Evolutionary conservation across 1,140 invertebrate species (phyloP), one percentile per base, ranked within the genome.

Genomic region (Elymnias hypermnestra): DNA sequence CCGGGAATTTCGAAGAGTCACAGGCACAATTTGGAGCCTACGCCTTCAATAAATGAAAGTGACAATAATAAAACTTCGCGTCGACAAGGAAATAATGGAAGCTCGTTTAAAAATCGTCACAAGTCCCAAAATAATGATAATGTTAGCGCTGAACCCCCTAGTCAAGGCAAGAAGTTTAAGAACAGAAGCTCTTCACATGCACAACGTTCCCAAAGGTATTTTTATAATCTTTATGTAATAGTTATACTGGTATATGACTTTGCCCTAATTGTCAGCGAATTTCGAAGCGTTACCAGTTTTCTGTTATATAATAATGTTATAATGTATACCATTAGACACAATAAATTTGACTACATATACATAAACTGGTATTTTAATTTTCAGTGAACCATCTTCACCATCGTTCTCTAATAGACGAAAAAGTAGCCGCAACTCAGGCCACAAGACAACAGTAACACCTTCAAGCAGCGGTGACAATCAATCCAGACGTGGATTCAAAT

Each of bases 351-450:
- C n/a, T n/a, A n/a, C n/a, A n/a, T n/a, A n/a, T n/a, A n/a, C n/a
- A n/a, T n/a, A n/a, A 89, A 79, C 68, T 89, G 54, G 85, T 89
- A 58, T n/a, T n/a, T 90, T 89, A 85, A 88, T 90, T 82, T 89
- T 89, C 85, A 90, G 89, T 79, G 90, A 91, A 76, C 72, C 87
- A 54, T 51, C 79, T 21, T 52, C 78, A 31, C 63, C 88, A 15
- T 66, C 87, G 9, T 84, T 84, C 42, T 65, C 87, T 2, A 87
- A 81, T 52, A 72, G 83, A 54, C 72, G 81, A 47, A 88, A 88
- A 43, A 73, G 62, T 49, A 81, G 77, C 50, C 68, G 78, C 7
- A 88, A 87, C 46, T 68, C 72, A 46, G 75, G 63, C 43, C 82
- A 63, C 52, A 87, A 83, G 60, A 68, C 72, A 7, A 78, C 72